Base-by-base conservation (phyloP, 2,888 invertebrate species). In the Macrophya alboannulata region DNA sequence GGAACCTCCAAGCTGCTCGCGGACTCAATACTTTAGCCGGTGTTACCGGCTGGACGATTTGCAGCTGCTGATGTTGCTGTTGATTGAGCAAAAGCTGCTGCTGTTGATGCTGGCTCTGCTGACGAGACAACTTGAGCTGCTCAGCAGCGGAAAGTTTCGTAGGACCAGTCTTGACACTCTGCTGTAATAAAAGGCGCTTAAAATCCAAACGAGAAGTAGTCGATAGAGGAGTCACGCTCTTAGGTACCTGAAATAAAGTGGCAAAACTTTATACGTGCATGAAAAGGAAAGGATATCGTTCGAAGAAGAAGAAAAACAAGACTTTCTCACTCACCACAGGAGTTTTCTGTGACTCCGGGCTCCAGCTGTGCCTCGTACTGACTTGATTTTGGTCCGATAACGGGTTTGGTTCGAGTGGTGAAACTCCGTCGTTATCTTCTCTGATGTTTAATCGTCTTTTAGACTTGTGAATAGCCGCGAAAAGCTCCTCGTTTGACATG, bases 121-220 rank as follows among this genome's bases (percentile, higher is more conserved):
- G 95, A 89, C 96, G 95, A 0, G 96, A 95, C 82, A 97, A 93
- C 93, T 97, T 97, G 74, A 97, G 92, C 92, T 97, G 96, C 92
- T 98, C 97, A 0, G 98, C 97, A 8, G 97, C 97, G 9, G 97
- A 97, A 5, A 96, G 90, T 91, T 96, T 96, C 82, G 94, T 94
- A 0, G 96, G 94, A 86, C 96, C 96, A 0, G 95, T 92, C 92
- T 96, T 96, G 1, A 96, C 96, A 89, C 97, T 97, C 90, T 97
- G 97, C 90, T 97, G 96, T 55, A 98, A 94, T 40, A 98, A 94
- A 17, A 98, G 94, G 90, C 96, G 96, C 92, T 98, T 98, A 92
- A 98, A 98, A 93, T 98, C 98, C 91, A 97, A 94, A 86, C 98
- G 95, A 1, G 97, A 97, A 0, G 97, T 98, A 91, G 97, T 96